Base-by-base conservation (phyloP, 2,113 vertebrate genomes). In the Plestiodon gilberti region DNA sequence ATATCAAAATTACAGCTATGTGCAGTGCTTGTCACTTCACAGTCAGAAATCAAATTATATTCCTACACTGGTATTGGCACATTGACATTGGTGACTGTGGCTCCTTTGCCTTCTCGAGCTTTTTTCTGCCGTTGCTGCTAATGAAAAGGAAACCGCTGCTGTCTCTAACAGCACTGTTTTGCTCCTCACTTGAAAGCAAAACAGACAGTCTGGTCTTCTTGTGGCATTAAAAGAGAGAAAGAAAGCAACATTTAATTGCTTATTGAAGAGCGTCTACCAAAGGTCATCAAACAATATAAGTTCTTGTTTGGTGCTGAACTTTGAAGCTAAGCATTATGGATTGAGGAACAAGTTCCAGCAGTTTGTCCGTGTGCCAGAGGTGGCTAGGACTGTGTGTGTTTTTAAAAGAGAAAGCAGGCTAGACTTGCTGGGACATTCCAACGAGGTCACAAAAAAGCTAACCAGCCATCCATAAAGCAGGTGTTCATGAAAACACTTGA, bases 201-300 rank as follows among this genome's bases (percentile, higher is more conserved):
- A 81, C 83, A 95, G 94, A 91, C 87, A 85, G 84, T 86, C 90
- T 91, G 61, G 89, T 91, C 93, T 93, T 91, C 93, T 94, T 33
- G 64, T 91, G 92, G 86, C 85, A 77, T 84, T 48, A 40, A n/a
- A 57, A 38, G 70, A 28, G 25, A 40, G 61, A 11, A 80, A 89
- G 90, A 89, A 90, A 91, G 78, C 89, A 93, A 90, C 88, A 92
- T 92, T 93, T 96, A 96, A 96, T 97, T 96, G 96, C 88, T 94
- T 55, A 92, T 94, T 94, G 96, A 95, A 96, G 93, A 89, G 22
- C 89, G 92, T 85, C 89, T 91, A 92, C 95, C 90, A 94, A 96
- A 97, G 96, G 94, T 96, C 95, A 95, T 86, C 91, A 92, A 95
- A 95, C 93, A 95, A 89, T 89, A 62, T 73, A 90, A 88, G 87